Evolutionary conservation across 1,140 invertebrate species (phyloP).

Genomic region (Zaprionus ornatus): DNA sequence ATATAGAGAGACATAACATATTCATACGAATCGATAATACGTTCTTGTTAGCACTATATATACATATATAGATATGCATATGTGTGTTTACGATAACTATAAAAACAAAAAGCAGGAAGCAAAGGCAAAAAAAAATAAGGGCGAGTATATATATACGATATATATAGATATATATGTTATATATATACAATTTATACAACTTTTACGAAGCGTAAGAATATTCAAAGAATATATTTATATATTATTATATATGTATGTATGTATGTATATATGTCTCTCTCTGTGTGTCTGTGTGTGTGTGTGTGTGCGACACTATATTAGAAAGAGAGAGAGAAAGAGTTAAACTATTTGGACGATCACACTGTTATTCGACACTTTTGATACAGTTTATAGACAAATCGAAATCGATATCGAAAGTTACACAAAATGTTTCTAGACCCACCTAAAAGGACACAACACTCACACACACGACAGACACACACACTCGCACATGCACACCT

Average conservation of each 20-base stretch:
- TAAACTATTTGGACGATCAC: constrained; percentile 16
- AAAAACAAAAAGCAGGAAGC: constrained; percentile 18
- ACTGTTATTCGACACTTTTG: constrained; percentile 70
- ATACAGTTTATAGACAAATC: constrained; percentile 61
- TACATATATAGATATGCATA: constrained; percentile 16
- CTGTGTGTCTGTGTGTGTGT: not conserved
- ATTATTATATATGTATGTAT: constrained; percentile 56
- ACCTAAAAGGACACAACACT: constrained; percentile 2
- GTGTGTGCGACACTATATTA: constrained; percentile 18
- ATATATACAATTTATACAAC: constrained; percentile 76
- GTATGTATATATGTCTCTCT: constrained; percentile 25
- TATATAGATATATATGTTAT: constrained; percentile 35
- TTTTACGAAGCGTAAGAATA: constrained; percentile 68
- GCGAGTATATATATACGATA: constrained; percentile 28
- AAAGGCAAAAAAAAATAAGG: constrained; percentile 51
- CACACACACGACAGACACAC: not conserved
- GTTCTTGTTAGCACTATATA: constrained; percentile 61
- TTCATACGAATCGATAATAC: constrained; percentile 72
- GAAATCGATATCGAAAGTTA: constrained; percentile 7
- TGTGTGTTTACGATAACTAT: constrained; percentile 24
- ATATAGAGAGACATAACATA: constrained; percentile 50
- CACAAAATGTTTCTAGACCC: constrained; percentile 9
- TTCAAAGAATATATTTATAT: constrained; percentile 68
- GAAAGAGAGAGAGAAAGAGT: not conserved
- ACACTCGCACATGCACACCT: not conserved